phyloP scores from a whole-genome alignment of 2,797 vertebrate genomes.

The Spheniscus humboldti region DNA sequence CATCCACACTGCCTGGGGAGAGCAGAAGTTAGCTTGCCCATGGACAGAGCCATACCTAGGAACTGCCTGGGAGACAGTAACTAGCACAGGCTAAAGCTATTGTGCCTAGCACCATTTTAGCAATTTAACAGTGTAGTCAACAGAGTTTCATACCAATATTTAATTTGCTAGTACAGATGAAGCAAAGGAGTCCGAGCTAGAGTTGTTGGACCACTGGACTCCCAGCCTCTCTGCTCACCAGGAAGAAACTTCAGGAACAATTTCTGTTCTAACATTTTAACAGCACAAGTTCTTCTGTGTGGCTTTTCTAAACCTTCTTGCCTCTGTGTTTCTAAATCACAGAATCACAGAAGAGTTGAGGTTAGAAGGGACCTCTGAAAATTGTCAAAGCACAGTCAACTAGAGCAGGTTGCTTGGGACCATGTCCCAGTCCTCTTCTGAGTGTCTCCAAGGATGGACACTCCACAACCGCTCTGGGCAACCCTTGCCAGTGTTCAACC shows the following conservation, averaged over 20 bases:
- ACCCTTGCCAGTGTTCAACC: not conserved
- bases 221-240: not conserved
- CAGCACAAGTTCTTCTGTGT: fast-evolving
- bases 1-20: not conserved
- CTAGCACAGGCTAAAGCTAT: not conserved
- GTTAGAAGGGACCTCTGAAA: not conserved
- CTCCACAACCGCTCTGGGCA: not conserved
- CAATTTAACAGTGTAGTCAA: not conserved
- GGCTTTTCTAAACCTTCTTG: not conserved
- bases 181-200: not conserved
- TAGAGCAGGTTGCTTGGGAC: not conserved
- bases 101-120: not conserved
- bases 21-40: not conserved
- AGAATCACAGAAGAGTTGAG: not conserved
- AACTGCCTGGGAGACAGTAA: not conserved
- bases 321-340: not conserved
- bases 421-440: not conserved
- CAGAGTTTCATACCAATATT: not conserved
- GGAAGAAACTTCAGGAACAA: not conserved
- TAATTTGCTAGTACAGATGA: not conserved
- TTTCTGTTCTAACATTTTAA: not conserved
- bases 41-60: not conserved
- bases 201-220: not conserved
- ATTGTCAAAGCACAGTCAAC: not conserved
- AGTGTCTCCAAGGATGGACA: not conserved